Base-by-base conservation (phyloP, 2,797 vertebrate genomes). In the Lycodopsis pacificus region DNA sequence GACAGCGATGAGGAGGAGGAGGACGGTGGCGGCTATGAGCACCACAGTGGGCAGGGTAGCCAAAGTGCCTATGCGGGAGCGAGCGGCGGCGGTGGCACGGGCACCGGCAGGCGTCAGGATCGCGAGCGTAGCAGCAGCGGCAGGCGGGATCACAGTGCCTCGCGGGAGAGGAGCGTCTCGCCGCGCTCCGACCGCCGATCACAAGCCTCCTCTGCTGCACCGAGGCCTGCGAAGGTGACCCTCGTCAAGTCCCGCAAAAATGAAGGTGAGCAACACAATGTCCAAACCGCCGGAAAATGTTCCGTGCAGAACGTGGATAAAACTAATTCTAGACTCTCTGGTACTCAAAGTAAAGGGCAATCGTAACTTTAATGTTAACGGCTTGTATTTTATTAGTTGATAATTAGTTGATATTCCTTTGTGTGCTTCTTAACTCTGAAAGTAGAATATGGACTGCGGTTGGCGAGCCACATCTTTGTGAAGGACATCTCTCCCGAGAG, bases 391-490 rank as follows among this genome's bases (percentile, higher is more conserved):
- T 36, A 46, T 46, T 32, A 5, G 30, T 32, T 32, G 30, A 32
- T 32, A 32, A 32, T 32, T 32, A 5, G 30, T 70, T 75, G 58
- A 79, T 61, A n/a, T 84, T 51, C 49, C 19, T 71, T 58, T 83
- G 36, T 78, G 40, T 84, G 68, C 40, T 76, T 69, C 48, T 92
- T 76, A 65, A 65, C 72, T 88, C 67, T 84, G 76, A 91, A 94
- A 95, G 77, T 73, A 95, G 98, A 99, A 81, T 99, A 99, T 79
- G 98, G 98, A 85, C 95, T 99, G 80, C 96, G 98, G 56, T 93
- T 99, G 94, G 98, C 98, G 86, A 99, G 98, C 92, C 98, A 99
- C 93, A 99, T 99, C 89, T 99, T 99, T 91, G 98, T 99, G 84
- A 99, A 99, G 91, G 98, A 99, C 94, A 99, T 99, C 84, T 99